A percentile compares a stretch with the other conserved stretches of the same genome.
phyloP scores from a whole-genome alignment of 1,140 invertebrate species.

The Diorhabda sublineata region DNA sequence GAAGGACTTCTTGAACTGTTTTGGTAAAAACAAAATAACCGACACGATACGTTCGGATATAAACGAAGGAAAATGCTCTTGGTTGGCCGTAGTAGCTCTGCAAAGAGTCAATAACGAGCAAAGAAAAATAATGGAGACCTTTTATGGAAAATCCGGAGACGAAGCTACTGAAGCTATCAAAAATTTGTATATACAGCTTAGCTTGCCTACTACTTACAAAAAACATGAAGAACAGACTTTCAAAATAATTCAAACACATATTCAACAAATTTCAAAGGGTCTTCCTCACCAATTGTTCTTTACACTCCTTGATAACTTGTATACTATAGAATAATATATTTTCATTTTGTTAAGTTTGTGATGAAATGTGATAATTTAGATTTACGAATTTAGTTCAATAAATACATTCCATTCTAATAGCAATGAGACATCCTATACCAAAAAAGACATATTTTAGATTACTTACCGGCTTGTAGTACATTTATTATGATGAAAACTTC shows the following conservation, averaged over 20 bases:
- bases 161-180: slow-evolving; percentile 70
- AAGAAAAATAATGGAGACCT: slow-evolving; percentile 70
- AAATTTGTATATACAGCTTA: slow-evolving; percentile 74
- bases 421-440: too few species aligned
- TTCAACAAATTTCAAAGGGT: slow-evolving; percentile 78
- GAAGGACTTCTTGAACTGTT: slow-evolving; percentile 95
- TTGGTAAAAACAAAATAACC: slow-evolving; percentile 75
- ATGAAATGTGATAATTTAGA: background rate
- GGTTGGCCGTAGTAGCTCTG: slow-evolving; percentile 91
- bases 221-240: slow-evolving; percentile 84
- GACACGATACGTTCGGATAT: slow-evolving; percentile 93
- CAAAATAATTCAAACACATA: slow-evolving; percentile 76
- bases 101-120: slow-evolving; percentile 72
- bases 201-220: slow-evolving; percentile 70
- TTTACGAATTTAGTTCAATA: too few species aligned
- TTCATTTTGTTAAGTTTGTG: background rate
- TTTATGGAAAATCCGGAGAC: slow-evolving; percentile 70
- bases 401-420: too few species aligned
- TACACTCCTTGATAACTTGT: slow-evolving; percentile 76
- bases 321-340: slow-evolving; percentile 50
- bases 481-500: too few species aligned
- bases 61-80: slow-evolving; percentile 92
- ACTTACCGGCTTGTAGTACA: too few species aligned
- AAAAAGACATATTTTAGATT: too few species aligned
- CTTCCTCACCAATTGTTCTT: slow-evolving; percentile 78